phyloP scores from a whole-genome alignment of 2,113 vertebrate genomes.

The Bagarius yarrelli region DNA sequence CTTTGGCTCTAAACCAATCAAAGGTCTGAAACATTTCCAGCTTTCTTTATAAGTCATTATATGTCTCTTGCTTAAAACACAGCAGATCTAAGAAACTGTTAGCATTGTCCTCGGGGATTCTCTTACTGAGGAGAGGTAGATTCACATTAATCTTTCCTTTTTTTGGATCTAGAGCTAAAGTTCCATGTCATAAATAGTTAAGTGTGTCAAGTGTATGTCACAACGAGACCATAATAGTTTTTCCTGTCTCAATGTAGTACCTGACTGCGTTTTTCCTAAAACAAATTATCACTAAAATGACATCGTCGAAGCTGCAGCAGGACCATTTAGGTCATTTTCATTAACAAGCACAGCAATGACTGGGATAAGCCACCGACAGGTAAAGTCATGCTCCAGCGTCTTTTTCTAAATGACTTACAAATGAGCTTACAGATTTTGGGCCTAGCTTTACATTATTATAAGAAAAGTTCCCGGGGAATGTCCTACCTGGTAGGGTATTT shows the following conservation, averaged over 20 bases:
- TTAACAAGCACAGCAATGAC: constrained; percentile 30
- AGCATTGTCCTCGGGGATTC: neutral
- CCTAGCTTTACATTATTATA: neutral
- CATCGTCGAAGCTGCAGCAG: neutral
- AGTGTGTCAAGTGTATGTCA: neutral
- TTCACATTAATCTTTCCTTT: neutral
- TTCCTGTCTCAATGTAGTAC: neutral
- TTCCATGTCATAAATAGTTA: neutral
- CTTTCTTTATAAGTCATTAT: neutral
- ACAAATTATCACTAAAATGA: neutral
- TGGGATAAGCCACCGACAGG: constrained; percentile 39
- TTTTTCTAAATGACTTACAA: constrained; percentile 47
- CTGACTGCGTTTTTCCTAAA: neutral
- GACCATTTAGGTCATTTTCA: constrained; percentile 19
- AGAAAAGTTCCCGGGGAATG: neutral
- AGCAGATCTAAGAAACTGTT: constrained; percentile 19
- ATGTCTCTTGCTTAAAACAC: neutral
- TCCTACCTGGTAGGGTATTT: neutral
- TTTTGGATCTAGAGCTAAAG: neutral
- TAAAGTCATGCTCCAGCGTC: constrained; percentile 37
- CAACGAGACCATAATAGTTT: neutral
- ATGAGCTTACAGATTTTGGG: constrained; percentile 2
- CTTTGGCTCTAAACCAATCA: neutral
- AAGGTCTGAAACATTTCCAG: neutral
- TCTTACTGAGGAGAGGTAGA: neutral